Evolutionary conservation across 2,888 invertebrate species (phyloP).

Genomic region (Spilosoma lubricipeda): DNA sequence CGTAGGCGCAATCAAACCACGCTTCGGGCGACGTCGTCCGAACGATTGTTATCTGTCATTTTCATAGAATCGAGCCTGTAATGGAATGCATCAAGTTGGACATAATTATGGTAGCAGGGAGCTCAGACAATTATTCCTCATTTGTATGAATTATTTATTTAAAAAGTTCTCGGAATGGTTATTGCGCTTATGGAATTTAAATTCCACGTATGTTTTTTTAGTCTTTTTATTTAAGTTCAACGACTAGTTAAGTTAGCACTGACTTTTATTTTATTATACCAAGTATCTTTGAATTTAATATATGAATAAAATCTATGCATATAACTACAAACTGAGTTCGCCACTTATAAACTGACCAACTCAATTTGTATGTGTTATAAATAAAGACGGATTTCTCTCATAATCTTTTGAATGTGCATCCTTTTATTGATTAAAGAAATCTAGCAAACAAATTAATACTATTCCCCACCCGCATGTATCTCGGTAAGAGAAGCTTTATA

Average conservation of each 20-base stretch:
- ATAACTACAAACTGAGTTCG: background rate
- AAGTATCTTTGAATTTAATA: background rate
- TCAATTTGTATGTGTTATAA: too few relatives aligned
- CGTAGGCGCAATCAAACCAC: conserved; percentile 42
- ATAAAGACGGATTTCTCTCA: background rate
- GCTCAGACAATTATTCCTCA: conserved; percentile 35
- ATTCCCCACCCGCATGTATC: too few relatives aligned
- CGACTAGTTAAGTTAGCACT: background rate
- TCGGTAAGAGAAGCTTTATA: too few relatives aligned
- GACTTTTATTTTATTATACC: background rate
- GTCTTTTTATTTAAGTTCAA: background rate
- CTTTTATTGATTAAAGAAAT: background rate
- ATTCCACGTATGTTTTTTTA: conserved; percentile 7
- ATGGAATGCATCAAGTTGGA: conserved; percentile 45
- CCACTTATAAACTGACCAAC: too few relatives aligned
- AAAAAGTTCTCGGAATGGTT: conserved; percentile 5
- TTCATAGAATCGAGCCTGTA: conserved; percentile 49
- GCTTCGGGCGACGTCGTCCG: conserved; percentile 36
- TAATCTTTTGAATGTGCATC: background rate
- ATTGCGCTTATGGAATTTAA: conserved; percentile 27
- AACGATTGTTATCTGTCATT: conserved; percentile 50
- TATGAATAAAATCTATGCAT: background rate
- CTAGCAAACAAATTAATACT: background rate
- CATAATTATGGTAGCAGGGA: conserved; percentile 42
- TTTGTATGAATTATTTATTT: conserved; percentile 33